Conservation (phyloP, 2,888 invertebrate species). For the Cataglyphis rosenhaueri region DNA sequence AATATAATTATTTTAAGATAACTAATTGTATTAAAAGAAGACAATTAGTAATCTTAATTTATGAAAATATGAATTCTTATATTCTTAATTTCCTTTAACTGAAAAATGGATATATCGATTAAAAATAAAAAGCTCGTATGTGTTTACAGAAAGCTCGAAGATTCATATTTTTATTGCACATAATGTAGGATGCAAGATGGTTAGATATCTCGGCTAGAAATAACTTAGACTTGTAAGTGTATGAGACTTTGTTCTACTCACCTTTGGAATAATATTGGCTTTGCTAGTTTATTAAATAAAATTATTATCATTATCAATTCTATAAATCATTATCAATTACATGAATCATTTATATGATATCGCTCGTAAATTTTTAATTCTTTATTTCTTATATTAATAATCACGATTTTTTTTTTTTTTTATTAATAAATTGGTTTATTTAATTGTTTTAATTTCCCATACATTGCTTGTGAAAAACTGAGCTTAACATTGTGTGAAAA, state of each 20-base stretch:
- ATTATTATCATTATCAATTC: neutral
- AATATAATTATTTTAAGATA: neutral
- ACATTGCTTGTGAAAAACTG: constrained; percentile 10
- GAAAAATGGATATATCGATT: neutral
- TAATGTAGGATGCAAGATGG: constrained; percentile 5
- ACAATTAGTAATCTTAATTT: neutral
- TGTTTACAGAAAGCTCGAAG: constrained; percentile 11
- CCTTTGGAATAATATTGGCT: neutral
- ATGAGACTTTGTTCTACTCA: neutral
- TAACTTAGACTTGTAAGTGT: constrained; percentile 7
- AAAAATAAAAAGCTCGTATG: neutral
- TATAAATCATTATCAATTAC: too few relatives aligned
- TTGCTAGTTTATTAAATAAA: neutral
- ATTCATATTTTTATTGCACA: constrained; percentile 16
- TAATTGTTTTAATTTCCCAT: neutral
- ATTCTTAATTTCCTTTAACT: neutral
- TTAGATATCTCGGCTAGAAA: constrained; percentile 18
- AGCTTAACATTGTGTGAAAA: neutral
- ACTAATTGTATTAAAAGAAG: neutral
- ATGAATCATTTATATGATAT: neutral
- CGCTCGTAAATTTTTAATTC: constrained; percentile 7
- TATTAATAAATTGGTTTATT: neutral
- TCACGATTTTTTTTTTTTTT: neutral
- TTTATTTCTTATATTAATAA: neutral
- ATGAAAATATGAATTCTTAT: neutral